Percentiles rank a stretch among this genome's conserved stretches.
Evolutionary conservation across 2,888 invertebrate species (phyloP).

Genomic region (Leptinotarsa juncta): DNA sequence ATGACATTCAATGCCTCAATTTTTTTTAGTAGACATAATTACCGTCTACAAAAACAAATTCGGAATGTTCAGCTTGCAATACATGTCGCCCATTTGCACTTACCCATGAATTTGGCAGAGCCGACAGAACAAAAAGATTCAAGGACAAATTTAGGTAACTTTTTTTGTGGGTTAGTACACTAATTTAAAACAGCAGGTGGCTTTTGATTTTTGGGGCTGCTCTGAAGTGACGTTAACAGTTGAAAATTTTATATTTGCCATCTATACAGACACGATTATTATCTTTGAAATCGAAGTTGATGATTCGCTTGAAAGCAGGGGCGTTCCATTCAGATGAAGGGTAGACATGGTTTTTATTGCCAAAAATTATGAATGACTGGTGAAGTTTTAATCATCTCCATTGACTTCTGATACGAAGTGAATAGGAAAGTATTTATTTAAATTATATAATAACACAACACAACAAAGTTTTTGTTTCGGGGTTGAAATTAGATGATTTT

Average conservation of each 20-base stretch:
- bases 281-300: conserved; percentile 28
- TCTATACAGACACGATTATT: conserved; percentile 22
- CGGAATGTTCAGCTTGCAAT: conserved; percentile 24
- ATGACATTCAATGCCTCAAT: conserved; percentile 5
- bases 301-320: conserved; percentile 17
- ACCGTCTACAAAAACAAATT: conserved; percentile 23
- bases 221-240: conserved; percentile 28
- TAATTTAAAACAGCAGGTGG: conserved; percentile 54
- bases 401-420: no score
- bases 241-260: conserved; percentile 25
- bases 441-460: no score
- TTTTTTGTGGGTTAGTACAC: conserved; percentile 53
- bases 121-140: conserved; percentile 45
- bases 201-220: conserved; percentile 38
- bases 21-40: conserved; percentile 12
- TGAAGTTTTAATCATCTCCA: no score
- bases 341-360: no score
- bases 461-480: no score
- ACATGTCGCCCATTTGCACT: conserved; percentile 40
- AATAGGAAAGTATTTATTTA: no score
- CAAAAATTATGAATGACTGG: no score
- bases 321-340: background rate
- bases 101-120: conserved; percentile 43
- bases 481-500: no score
- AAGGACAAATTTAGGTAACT: conserved; percentile 52